A percentile compares a stretch with the other conserved stretches of the same genome.
Evolutionary conservation across 2,888 invertebrate genomes (phyloP).

Genomic region (Metalampra italica): DNA sequence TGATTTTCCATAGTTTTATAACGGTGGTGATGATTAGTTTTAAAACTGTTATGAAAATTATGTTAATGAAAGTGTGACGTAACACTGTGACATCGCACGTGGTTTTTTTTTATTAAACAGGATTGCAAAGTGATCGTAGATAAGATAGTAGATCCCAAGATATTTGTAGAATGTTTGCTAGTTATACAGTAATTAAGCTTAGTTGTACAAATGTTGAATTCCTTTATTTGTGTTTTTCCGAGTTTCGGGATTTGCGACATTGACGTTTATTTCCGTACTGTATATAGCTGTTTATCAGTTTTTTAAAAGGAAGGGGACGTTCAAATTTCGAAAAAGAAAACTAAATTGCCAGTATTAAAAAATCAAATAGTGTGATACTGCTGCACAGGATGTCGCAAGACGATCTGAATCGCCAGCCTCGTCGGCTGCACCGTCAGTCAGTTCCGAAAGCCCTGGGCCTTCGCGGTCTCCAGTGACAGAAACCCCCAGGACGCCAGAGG

Average conservation of each 20-base stretch:
- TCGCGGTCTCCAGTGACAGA: constrained; percentile 30
- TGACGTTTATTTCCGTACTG: neutral
- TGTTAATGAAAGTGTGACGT: neutral
- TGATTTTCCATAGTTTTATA: neutral
- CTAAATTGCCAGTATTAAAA: constrained; percentile 18
- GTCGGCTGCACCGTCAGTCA: constrained; percentile 37
- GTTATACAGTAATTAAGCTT: neutral
- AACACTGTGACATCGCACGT: neutral
- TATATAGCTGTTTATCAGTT: neutral
- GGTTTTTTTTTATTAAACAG: neutral
- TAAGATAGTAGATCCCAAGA: constrained; percentile 24
- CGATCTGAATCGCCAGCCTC: constrained; percentile 50
- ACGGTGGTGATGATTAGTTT: no score
- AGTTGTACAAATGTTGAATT: constrained; percentile 66
- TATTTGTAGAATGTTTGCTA: neutral
- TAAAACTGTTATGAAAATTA: no score
- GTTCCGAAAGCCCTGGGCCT: constrained; percentile 39
- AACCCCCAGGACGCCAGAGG: constrained; percentile 36
- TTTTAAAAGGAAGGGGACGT: constrained; percentile 35
- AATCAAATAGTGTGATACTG: constrained; percentile 22
- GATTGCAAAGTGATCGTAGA: constrained; percentile 14
- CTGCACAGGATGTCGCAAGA: constrained; percentile 51
- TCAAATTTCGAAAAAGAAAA: constrained; percentile 13
- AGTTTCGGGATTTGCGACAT: neutral
- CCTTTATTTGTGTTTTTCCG: constrained; percentile 38